These are phyloP conservation scores for Pristionchus pacificus DNA, from an alignment of 1,140 invertebrate species.

Conservation along the genomic window DNA sequence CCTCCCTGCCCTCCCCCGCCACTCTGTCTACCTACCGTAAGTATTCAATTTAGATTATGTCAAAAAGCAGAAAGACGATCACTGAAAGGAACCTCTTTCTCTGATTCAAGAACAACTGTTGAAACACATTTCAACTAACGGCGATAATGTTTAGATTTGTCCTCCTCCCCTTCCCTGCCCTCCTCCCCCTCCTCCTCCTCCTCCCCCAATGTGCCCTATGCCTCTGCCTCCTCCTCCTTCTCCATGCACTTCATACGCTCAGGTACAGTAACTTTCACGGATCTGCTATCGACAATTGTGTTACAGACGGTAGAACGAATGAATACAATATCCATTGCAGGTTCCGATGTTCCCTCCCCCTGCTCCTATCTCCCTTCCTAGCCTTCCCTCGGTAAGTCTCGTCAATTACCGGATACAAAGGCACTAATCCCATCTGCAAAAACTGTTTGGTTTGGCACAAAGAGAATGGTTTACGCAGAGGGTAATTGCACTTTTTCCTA, in stretches of 20 bases:
- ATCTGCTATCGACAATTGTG: neutral
- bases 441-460: no score
- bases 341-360: neutral
- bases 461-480: no score
- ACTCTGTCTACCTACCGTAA: conserved; percentile 16
- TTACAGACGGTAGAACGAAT: neutral
- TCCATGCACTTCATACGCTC: conserved; percentile 34
- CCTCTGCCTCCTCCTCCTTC: conserved; percentile 32
- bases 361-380: neutral
- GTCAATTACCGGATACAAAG: no score
- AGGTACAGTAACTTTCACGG: neutral
- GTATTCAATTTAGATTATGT: neutral
- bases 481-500: neutral
- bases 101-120: neutral
- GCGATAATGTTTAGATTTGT: conserved; percentile 27
- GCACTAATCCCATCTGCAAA: no score
- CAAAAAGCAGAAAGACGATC: neutral
- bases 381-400: neutral
- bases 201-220: conserved; percentile 36
- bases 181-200: conserved; percentile 35
- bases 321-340: no score
- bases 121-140: neutral
- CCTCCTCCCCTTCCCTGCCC: conserved; percentile 31
- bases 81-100: neutral
- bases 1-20: conserved; percentile 22